A percentile compares a stretch with the other conserved stretches of the same genome.
phyloP scores from a whole-genome alignment of 2,113 vertebrate genomes.

The Ciconia boyciana region DNA sequence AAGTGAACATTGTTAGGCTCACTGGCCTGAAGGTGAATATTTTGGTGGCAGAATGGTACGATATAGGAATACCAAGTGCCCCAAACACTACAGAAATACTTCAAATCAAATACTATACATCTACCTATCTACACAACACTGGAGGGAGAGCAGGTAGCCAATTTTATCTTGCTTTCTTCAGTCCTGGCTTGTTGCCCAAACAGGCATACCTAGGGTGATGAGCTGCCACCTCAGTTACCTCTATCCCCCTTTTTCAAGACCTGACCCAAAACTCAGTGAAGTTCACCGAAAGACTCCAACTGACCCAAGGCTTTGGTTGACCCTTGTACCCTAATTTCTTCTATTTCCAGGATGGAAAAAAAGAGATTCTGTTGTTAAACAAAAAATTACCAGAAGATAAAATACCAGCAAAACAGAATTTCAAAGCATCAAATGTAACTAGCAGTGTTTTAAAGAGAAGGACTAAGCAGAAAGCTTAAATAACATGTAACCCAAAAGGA shows the following conservation, averaged over 20 bases:
- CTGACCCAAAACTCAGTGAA: not conserved
- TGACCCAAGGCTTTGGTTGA: not conserved
- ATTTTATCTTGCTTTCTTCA: not conserved
- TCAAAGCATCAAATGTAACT: not conserved
- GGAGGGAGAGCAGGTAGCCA: not conserved
- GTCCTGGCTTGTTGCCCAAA: not conserved
- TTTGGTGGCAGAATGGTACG: not conserved
- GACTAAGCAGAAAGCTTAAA: not conserved
- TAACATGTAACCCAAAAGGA: not conserved
- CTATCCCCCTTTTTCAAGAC: not conserved
- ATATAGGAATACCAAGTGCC: not conserved
- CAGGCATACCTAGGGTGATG: fast-evolving
- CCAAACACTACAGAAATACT: not conserved
- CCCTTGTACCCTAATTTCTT: not conserved
- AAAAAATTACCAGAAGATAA: not conserved
- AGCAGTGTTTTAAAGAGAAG: not conserved
- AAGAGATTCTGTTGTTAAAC: not conserved
- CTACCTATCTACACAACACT: no score
- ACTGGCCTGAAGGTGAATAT: not conserved
- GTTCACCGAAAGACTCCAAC: not conserved
- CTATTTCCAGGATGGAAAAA: not conserved
- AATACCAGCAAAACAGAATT: not conserved
- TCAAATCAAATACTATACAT: not conserved
- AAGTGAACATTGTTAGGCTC: not conserved
- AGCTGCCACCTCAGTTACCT: not conserved